Evolutionary conservation across 2,797 vertebrate species (phyloP).

Genomic region (Thaleichthys pacificus): DNA sequence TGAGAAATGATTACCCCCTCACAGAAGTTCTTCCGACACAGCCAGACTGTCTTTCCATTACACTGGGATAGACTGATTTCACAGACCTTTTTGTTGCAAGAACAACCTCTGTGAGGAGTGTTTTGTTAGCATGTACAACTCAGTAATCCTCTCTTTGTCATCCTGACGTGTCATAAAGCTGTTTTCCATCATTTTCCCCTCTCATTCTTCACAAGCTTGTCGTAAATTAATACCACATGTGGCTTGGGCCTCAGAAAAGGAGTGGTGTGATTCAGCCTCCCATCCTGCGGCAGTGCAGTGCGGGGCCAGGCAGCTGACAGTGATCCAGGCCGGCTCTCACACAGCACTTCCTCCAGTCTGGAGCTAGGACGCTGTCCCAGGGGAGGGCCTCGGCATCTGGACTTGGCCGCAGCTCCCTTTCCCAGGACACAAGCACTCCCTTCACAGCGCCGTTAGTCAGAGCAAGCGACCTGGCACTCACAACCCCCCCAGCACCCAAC

Average conservation of each 20-base stretch:
- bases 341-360: conserved; percentile 78
- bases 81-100: conserved; percentile 45
- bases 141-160: conserved; percentile 71
- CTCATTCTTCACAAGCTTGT: conserved; percentile 71
- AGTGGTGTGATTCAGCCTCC: conserved; percentile 68
- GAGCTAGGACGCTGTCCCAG: conserved; percentile 76
- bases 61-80: conserved; percentile 30
- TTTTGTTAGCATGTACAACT: conserved; percentile 59
- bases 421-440: conserved; percentile 87
- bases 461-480: conserved; percentile 65
- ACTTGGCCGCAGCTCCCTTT: conserved; percentile 88
- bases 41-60: conserved; percentile 33
- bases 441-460: conserved; percentile 72
- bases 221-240: conserved; percentile 80
- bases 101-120: conserved; percentile 44
- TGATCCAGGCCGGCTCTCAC: conserved; percentile 58
- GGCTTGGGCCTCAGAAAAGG: conserved; percentile 61
- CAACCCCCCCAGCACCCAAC: conserved; percentile 65
- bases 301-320: conserved; percentile 62
- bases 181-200: conserved; percentile 67
- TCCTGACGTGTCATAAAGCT: conserved; percentile 76
- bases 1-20: conserved; percentile 54
- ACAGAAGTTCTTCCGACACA: conserved; percentile 38
- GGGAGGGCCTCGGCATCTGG: conserved; percentile 84
- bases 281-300: conserved; percentile 61